Conservation (phyloP, 2,888 invertebrate genomes). For the Spilosoma lubricipeda region DNA sequence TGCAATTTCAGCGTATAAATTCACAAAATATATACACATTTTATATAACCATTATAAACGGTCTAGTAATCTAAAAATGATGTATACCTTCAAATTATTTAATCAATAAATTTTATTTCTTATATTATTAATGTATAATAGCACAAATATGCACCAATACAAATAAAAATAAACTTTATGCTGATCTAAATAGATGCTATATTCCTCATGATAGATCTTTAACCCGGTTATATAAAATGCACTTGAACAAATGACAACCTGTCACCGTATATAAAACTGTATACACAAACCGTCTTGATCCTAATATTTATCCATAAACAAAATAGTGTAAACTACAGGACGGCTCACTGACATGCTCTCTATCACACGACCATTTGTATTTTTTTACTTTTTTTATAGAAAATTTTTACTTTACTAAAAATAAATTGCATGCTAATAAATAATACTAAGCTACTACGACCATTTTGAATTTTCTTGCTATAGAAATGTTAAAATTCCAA, state of each 20-base stretch:
- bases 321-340: conserved; percentile 61
- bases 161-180: conserved; percentile 11
- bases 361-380: conserved; percentile 68
- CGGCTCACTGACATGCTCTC: conserved; percentile 70
- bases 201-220: conserved; percentile 12
- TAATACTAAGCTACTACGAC: conserved; percentile 75
- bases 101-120: conserved; percentile 1
- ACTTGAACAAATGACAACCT: conserved; percentile 40
- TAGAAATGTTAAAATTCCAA: conserved; percentile 30
- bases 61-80: conserved; percentile 20
- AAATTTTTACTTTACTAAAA: conserved; percentile 61
- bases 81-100: conserved; percentile 10
- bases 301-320: conserved; percentile 49
- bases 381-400: conserved; percentile 60
- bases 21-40: conserved; percentile 40
- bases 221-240: conserved; percentile 46
- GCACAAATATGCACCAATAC: conserved; percentile 19
- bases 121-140: conserved; percentile 6
- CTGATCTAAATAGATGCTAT: conserved; percentile 19
- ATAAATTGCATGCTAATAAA: conserved; percentile 84
- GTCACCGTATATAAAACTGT: conserved; percentile 46
- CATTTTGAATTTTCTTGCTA: conserved; percentile 61
- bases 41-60: conserved; percentile 42
- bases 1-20: conserved; percentile 66
- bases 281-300: conserved; percentile 51